Evolutionary conservation across 2,888 invertebrate species (phyloP), one percentile per base, ranked within the genome.

Genomic region (Oscheius sp.): DNA sequence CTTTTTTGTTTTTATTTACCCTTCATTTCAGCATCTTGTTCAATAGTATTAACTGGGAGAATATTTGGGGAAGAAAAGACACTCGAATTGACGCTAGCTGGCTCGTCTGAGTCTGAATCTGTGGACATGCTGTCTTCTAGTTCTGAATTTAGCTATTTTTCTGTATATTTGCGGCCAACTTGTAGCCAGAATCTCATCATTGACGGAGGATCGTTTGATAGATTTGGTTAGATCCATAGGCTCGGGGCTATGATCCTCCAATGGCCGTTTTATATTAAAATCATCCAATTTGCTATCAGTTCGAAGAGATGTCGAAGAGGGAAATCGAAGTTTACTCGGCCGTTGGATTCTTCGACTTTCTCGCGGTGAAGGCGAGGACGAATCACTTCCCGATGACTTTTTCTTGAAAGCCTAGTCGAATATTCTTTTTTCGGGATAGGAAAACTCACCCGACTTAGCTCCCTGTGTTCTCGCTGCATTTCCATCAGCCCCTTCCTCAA

Each of bases 41-140:
- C 23, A 3, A 17, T 34, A 8, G 20, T 48, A 4, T 23, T 17
- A 34, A 4, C 6, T 20, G 55, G 55, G 4, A 25, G 33, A 15
- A 55, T 20, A 6, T 33, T 33, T 33, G 55, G 55, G n/a, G 55
- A 55, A n/a, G 33, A 20, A 34, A 55, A 37, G 12, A 55, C n/a
- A 20, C 55, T 55, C 17, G 55, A 55, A 55, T 33, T 33, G 20
- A 37, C 17, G 20, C 55, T 55, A n/a, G 34, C 20, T 6, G n/a
- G 33, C 2, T 25, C 55, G n/a, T 55, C 55, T 2, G 55, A 55
- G 23, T 55, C 55, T 17, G 55, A 34, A 55, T 55, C 55, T 17
- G 55, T 55, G 15, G 55, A 55, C 37, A 55, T 55, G 25, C 55
- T 55, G 34, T 55, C 55, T 55, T 55, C 55, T 37, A 55, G 23